A percentile compares a stretch with the other conserved stretches of the same genome.
Conservation (phyloP, 2,888 invertebrate species). For the Coelinius sp. region DNA sequence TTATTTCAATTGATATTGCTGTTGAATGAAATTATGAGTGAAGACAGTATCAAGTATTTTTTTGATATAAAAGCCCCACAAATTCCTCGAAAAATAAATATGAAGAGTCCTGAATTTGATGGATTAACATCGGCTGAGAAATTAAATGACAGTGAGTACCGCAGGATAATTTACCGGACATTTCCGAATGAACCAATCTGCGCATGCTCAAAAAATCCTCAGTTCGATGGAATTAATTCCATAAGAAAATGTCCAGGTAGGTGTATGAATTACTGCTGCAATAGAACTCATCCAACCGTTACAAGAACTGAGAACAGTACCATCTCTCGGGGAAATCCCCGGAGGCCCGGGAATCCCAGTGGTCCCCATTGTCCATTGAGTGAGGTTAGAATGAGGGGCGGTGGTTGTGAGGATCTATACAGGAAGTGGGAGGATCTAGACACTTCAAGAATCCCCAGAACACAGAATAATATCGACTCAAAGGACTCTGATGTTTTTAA, state of each 20-base stretch:
- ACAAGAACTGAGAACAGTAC: slow-evolving; percentile 35
- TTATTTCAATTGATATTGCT: not conserved
- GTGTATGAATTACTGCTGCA: slow-evolving; percentile 54
- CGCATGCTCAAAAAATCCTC: slow-evolving; percentile 46
- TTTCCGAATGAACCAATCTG: slow-evolving; percentile 61
- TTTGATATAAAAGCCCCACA: slow-evolving; percentile 46
- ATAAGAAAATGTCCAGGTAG: slow-evolving; percentile 53
- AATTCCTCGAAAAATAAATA: slow-evolving; percentile 48
- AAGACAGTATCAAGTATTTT: not conserved
- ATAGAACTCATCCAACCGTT: slow-evolving; percentile 41
- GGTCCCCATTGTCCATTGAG: slow-evolving; percentile 9
- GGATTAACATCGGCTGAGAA: slow-evolving; percentile 60
- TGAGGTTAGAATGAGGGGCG: slow-evolving; percentile 52
- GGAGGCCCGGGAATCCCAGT: slow-evolving; percentile 30
- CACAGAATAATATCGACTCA: not conserved
- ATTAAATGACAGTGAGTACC: slow-evolving; percentile 58
- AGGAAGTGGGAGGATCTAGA: slow-evolving; percentile 4
- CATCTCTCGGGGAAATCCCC: slow-evolving; percentile 46
- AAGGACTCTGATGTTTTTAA: not conserved
- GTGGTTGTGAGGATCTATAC: slow-evolving; percentile 46
- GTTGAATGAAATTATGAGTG: slow-evolving; percentile 10
- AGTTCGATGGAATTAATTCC: slow-evolving; percentile 27
- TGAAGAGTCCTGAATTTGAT: slow-evolving; percentile 54
- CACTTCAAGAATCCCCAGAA: not conserved
- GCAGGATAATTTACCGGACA: slow-evolving; percentile 54